Conservation (phyloP, 2,888 invertebrate genomes). For the Eretmocerus hayati region DNA sequence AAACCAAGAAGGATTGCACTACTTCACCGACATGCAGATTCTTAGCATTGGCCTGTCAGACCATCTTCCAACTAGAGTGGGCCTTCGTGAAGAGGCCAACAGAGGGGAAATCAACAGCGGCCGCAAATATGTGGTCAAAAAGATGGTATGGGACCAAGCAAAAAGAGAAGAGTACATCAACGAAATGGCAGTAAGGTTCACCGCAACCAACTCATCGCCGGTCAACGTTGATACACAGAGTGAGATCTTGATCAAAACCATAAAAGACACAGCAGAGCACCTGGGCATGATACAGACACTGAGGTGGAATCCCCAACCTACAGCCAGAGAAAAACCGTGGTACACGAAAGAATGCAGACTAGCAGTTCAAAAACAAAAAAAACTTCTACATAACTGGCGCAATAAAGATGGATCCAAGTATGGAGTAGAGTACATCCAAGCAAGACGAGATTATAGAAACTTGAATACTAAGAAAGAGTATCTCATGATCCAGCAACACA, state of each 20-base stretch:
- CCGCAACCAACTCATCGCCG: too few relatives aligned
- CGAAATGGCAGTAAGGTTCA: too few relatives aligned
- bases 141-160: neutral
- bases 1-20: neutral
- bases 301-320: too few relatives aligned
- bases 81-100: too few relatives aligned
- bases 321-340: neutral
- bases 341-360: neutral
- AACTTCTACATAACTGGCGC: neutral
- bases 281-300: too few relatives aligned
- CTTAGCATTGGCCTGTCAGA: neutral
- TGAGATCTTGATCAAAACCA: neutral
- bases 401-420: too few relatives aligned
- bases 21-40: neutral
- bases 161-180: neutral
- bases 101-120: too few relatives aligned
- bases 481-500: too few relatives aligned
- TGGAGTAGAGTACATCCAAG: too few relatives aligned
- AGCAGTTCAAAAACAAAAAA: neutral
- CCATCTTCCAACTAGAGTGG: neutral
- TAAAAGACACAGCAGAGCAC: neutral
- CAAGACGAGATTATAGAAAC: too few relatives aligned
- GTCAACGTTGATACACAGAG: neutral
- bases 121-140: too few relatives aligned
- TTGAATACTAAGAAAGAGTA: too few relatives aligned